phyloP scores from a whole-genome alignment of 1,140 invertebrate genomes.

The Caenorhabditis brenneri region DNA sequence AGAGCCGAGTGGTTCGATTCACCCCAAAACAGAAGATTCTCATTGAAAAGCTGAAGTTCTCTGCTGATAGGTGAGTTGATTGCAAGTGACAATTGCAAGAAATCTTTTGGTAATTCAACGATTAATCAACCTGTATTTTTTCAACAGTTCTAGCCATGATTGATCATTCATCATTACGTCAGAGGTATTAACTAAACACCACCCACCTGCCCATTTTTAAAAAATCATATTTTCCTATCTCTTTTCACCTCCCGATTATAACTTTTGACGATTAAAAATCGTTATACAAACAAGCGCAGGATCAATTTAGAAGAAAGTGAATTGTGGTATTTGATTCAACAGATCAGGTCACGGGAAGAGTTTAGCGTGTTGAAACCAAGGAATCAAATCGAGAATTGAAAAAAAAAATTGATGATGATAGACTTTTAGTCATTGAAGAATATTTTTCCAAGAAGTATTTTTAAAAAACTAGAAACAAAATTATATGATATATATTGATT shows the following conservation, averaged over 20 bases:
- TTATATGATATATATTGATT: no score
- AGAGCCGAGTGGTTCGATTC: slow-evolving; percentile 16
- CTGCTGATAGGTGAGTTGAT: not conserved
- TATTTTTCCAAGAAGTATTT: no score
- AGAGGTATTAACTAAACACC: not conserved
- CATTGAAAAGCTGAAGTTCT: slow-evolving; percentile 38
- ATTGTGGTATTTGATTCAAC: not conserved
- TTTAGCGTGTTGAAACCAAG: no score
- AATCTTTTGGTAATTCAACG: no score
- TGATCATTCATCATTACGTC: not conserved
- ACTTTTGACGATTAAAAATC: not conserved
- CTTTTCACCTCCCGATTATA: not conserved
- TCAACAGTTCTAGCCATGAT: no score
- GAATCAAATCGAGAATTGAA: no score
- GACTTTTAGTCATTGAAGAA: no score
- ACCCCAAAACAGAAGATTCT: slow-evolving; percentile 44
- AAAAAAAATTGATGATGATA: no score
- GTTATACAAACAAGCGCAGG: not conserved
- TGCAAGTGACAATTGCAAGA: no score
- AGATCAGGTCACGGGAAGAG: not conserved
- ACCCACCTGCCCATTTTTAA: not conserved
- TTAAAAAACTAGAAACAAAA: no score
- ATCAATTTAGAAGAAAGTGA: no score
- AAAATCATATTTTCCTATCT: not conserved
- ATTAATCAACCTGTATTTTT: no score